Evolutionary conservation across 2,113 vertebrate species (phyloP), one percentile per base, ranked within the genome.

Genomic region (Rutilus rutilus): DNA sequence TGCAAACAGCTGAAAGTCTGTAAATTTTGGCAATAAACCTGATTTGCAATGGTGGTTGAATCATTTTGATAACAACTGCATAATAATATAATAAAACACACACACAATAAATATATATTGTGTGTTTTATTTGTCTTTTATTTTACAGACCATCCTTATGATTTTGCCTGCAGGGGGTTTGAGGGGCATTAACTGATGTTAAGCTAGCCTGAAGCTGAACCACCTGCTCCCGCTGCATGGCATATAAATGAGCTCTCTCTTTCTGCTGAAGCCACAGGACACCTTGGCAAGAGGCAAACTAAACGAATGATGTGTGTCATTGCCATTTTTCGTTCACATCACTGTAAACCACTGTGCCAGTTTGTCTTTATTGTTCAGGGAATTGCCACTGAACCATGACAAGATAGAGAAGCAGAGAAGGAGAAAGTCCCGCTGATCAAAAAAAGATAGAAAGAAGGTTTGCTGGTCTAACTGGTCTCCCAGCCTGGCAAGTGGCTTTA

Each of bases 151-250:
- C 45, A n/a, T 87, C 21, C 47, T 17, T 76, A 60, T 84, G 47
- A 42, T 76, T 84, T 85, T 54, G 74, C 80, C 25, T 54, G 54
- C 47, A 4, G 81, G 81, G 80, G 74, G 78, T 86, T 86, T 12
- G 75, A 75, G 76, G 84, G 76, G 84, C 65, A 50, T 57, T 82
- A 57, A 75, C 82, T 85, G 82, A 87, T 73, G 78, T 78, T 85
- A 89, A 85, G 14, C 71, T 84, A 89, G 82, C 85, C 88, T 85
- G 85, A 89, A 85, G 85, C 85, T 77, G 15, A 77, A 71, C 59
- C 88, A 87, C 85, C 85, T 89, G 85, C 88, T 87, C 62, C 85
- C 78, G 17, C 78, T 73, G 60, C 47, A 75, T 78, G 64, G 71
- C 76, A 82, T 85, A 75, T 85, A 86, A 88, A 86, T 85, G 39